A percentile compares a stretch with the other conserved stretches of the same genome.
These are phyloP conservation scores for Copsychus sechellarum DNA, from an alignment of 2,113 vertebrate genomes.

Conservation along the genomic window DNA sequence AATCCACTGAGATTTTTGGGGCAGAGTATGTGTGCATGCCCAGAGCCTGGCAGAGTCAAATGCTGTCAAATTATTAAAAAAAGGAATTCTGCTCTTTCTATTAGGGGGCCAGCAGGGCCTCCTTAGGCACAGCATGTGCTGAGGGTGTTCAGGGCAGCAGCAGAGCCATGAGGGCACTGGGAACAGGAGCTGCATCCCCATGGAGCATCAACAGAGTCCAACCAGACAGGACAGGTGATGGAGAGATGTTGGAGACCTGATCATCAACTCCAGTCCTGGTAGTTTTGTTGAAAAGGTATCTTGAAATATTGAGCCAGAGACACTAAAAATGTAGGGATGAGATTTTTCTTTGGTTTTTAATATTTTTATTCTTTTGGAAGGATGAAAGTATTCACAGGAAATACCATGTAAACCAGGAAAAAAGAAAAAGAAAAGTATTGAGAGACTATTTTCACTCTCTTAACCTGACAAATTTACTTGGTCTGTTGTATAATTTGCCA, in stretches of 20 bases:
- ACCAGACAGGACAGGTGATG: background rate
- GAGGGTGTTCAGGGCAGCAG: background rate
- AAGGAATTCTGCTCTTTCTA: background rate
- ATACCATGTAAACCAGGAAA: background rate
- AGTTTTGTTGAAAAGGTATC: background rate
- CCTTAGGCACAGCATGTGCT: accelerated
- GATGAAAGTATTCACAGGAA: background rate
- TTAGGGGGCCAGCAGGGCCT: background rate
- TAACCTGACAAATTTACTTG: background rate
- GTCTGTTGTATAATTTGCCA: background rate
- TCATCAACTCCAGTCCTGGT: background rate
- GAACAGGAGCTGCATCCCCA: background rate
- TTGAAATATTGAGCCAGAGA: background rate
- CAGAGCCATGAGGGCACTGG: accelerated
- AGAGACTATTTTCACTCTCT: background rate
- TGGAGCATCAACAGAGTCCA: accelerated
- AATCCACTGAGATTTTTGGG: background rate
- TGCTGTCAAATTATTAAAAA: background rate
- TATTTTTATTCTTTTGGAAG: background rate
- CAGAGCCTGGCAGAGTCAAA: background rate
- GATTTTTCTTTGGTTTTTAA: background rate
- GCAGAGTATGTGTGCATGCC: background rate
- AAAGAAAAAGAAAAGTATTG: background rate
- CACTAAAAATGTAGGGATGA: background rate
- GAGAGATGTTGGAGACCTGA: background rate